Base-by-base conservation (phyloP, 2,797 vertebrate species). In the Antrozous pallidus region DNA sequence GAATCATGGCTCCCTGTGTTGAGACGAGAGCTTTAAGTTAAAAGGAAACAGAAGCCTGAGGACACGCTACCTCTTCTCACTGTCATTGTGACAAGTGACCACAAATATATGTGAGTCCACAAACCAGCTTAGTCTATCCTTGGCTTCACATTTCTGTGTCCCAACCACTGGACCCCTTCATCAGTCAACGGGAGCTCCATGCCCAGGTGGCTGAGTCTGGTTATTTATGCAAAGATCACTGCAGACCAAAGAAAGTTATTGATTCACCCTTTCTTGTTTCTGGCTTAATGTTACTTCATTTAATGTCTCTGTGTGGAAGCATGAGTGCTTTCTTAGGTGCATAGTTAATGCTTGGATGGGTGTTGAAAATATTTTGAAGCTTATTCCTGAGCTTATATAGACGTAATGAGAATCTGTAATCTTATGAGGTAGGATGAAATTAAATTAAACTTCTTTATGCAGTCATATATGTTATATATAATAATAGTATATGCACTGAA, bases 11-110 rank as follows among this genome's bases (percentile, higher is more conserved):
- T 91, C 38, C 20, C 38, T 71, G 26, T 61, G 45, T 74, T 51
- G 75, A 88, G n/a, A 71, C 0, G 0, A 82, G 79, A 51, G 69
- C 79, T 90, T 88, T 88, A 22, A 75, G 47, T 89, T 85, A 54
- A 87, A 77, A 78, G 63, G 26, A 85, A 71, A 77, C 73, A 84
- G 92, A 80, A 77, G 28, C n/a, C 85, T 86, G 51, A 91, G 40
- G 47, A 88, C 0, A 0, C 45, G 40, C 71, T 51, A 40, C 75
- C 75, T 78, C 8, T 83, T 89, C 51, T 91, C 69, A 84, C 13
- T 58, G 73, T 91, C 77, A 78, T 8, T 13, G 28, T 84, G 54
- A 94, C 65, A 70, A 88, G 95, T 69, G 75, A 36, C 42, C 79
- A 82, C 70, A 74, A 91, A 93, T 88, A 56, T 2, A 65, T 82